A percentile compares a stretch with the other conserved stretches of the same genome.
These are phyloP conservation scores for Drosophila serrata DNA, from an alignment of 1,140 invertebrate genomes.

Conservation along the genomic window DNA sequence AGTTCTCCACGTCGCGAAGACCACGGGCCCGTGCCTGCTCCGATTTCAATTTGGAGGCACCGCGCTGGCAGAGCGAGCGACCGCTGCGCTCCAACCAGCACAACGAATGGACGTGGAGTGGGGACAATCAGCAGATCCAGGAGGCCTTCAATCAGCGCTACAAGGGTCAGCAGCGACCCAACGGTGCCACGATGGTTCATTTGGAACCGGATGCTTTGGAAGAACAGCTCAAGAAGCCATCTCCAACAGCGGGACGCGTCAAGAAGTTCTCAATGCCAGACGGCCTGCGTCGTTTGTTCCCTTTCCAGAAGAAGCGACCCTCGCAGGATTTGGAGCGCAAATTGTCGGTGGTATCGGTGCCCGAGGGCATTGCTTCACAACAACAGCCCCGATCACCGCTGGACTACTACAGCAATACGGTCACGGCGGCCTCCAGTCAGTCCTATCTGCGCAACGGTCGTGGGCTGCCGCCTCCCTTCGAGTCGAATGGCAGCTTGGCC, in stretches of 20 bases:
- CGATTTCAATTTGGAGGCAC: constrained; percentile 72
- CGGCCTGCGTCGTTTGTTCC: constrained; percentile 73
- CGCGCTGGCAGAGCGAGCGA: constrained; percentile 49
- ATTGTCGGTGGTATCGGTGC: constrained; percentile 76
- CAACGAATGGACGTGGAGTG: constrained; percentile 85
- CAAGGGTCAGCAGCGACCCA: constrained; percentile 48
- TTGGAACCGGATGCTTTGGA: constrained; percentile 64
- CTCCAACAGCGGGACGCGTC: constrained; percentile 33
- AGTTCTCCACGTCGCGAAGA: constrained; percentile 85
- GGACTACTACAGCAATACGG: constrained; percentile 81
- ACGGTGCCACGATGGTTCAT: constrained; percentile 52
- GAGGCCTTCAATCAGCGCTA: constrained; percentile 78
- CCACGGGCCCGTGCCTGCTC: constrained; percentile 86
- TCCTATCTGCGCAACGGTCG: constrained; percentile 69
- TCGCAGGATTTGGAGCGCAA: constrained; percentile 78
- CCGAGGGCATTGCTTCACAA: constrained; percentile 61
- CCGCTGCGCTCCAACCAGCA: constrained; percentile 42
- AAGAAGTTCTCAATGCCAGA: constrained; percentile 84
- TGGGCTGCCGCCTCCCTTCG: constrained; percentile 50
- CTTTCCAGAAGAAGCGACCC: constrained; percentile 71
- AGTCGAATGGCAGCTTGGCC: constrained; percentile 58
- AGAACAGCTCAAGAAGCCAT: constrained; percentile 61
- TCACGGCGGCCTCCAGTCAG: constrained; percentile 85
- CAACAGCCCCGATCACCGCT: constrained; percentile 51
- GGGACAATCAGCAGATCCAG: constrained; percentile 83